phyloP scores from a whole-genome alignment of 2,888 invertebrate species.

The Papilio elwesi region DNA sequence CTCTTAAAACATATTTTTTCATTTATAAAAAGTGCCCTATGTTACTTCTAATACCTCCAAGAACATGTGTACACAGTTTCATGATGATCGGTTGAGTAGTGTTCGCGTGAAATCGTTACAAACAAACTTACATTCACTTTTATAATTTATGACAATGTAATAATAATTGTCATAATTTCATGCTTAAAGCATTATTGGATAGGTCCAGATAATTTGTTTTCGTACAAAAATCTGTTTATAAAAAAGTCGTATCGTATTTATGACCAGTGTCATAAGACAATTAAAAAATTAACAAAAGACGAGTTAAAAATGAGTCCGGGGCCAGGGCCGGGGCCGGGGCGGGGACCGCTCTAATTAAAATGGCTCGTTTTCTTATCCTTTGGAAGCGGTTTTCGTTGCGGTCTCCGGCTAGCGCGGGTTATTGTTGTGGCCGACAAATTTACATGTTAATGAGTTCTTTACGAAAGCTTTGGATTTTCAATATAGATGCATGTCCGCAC shows the following conservation, averaged over 20 bases:
- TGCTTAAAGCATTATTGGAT: too few species aligned
- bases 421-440: conserved; percentile 80
- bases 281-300: conserved; percentile 51
- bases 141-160: too few species aligned
- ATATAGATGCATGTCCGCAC: conserved; percentile 31
- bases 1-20: too few species aligned
- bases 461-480: conserved; percentile 19
- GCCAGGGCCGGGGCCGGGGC: conserved; percentile 63
- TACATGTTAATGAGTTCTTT: conserved; percentile 78
- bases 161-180: too few species aligned
- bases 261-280: conserved; percentile 52
- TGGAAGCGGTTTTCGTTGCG: conserved; percentile 77
- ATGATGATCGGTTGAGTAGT: too few species aligned
- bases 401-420: conserved; percentile 70
- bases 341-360: conserved; percentile 78
- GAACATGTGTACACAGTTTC: too few species aligned
- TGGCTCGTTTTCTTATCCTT: conserved; percentile 78
- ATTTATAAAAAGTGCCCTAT: too few species aligned
- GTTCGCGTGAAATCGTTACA: too few species aligned
- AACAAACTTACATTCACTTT: too few species aligned
- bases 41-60: too few species aligned
- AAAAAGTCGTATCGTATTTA: conserved; percentile 50
- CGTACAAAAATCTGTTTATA: not conserved
- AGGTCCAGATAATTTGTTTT: not conserved
- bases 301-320: conserved; percentile 56